A percentile compares a stretch with the other conserved stretches of the same genome.
Conservation (phyloP, 2,888 invertebrate genomes). For the Nebria brevicollis region DNA sequence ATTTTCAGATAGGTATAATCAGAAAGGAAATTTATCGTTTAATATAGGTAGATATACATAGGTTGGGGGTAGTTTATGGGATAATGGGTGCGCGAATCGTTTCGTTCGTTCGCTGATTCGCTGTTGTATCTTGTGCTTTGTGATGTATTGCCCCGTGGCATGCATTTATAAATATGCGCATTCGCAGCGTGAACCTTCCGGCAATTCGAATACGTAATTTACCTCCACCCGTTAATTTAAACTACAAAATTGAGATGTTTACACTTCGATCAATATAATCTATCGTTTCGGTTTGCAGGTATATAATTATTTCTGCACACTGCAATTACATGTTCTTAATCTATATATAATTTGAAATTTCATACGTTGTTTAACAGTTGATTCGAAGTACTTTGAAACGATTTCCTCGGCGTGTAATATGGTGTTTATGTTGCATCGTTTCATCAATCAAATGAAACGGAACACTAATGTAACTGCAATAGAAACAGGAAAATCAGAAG, state of each 20-base stretch:
- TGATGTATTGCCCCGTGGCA: background rate
- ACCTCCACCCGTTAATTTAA: background rate
- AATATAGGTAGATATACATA: background rate
- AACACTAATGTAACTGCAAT: background rate
- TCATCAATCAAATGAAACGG: background rate
- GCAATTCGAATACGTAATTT: background rate
- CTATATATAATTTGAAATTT: background rate
- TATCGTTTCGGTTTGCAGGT: background rate
- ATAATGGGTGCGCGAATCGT: constrained; percentile 1
- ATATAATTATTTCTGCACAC: background rate
- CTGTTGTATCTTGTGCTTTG: background rate
- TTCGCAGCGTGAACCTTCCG: background rate
- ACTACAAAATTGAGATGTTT: background rate
- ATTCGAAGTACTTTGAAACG: too few species aligned
- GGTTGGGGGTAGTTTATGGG: constrained; percentile 1
- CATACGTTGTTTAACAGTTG: background rate
- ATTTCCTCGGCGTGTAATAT: background rate
- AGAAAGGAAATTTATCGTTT: background rate
- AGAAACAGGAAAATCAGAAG: background rate
- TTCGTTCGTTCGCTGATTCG: background rate
- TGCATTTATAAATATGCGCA: background rate
- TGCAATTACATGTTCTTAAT: background rate
- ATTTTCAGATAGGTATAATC: constrained; percentile 1
- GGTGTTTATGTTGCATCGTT: background rate
- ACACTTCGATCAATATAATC: background rate